These are phyloP conservation scores for Rotaria socialis DNA, from an alignment of 2,888 invertebrate genomes.

Conservation along the genomic window DNA sequence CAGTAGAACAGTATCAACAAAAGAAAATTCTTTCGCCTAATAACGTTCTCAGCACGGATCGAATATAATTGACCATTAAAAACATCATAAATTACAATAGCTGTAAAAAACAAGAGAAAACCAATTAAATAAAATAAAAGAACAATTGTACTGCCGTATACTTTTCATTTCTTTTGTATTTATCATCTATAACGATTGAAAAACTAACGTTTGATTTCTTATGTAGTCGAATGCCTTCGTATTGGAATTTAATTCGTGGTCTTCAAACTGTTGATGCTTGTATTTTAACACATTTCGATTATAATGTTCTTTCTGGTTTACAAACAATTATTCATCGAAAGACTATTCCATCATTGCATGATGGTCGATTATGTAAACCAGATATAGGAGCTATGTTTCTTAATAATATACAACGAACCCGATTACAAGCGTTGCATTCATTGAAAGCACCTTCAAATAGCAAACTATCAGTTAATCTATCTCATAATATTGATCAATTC, in stretches of 20 bases:
- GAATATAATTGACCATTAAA: too few relatives aligned
- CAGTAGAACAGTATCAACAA: too few relatives aligned
- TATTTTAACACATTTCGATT: slow-evolving; percentile 82
- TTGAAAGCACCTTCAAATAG: slow-evolving; percentile 66
- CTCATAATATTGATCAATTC: slow-evolving; percentile 64
- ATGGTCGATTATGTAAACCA: slow-evolving; percentile 67
- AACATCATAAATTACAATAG: too few relatives aligned
- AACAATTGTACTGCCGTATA: too few relatives aligned
- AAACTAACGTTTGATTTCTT: background rate
- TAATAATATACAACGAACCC: slow-evolving; percentile 70
- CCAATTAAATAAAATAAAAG: too few relatives aligned
- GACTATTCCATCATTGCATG: slow-evolving; percentile 66
- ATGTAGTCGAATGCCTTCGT: slow-evolving; percentile 78
- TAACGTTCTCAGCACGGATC: too few relatives aligned
- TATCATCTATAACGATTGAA: background rate
- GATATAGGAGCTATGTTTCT: slow-evolving; percentile 94
- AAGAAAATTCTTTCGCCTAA: too few relatives aligned
- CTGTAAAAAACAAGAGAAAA: too few relatives aligned
- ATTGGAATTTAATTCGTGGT: slow-evolving; percentile 94
- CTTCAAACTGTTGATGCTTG: slow-evolving; percentile 82
- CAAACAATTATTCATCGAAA: slow-evolving; percentile 82
- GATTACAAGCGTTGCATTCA: slow-evolving; percentile 49
- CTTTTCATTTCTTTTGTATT: too few relatives aligned
- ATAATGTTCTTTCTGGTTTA: slow-evolving; percentile 83
- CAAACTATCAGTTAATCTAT: slow-evolving; percentile 33